Percentiles rank a stretch among this genome's conserved stretches.
These are phyloP conservation scores for Cochlearius cochlearius DNA, from an alignment of 2,113 vertebrate species.

Conservation along the genomic window DNA sequence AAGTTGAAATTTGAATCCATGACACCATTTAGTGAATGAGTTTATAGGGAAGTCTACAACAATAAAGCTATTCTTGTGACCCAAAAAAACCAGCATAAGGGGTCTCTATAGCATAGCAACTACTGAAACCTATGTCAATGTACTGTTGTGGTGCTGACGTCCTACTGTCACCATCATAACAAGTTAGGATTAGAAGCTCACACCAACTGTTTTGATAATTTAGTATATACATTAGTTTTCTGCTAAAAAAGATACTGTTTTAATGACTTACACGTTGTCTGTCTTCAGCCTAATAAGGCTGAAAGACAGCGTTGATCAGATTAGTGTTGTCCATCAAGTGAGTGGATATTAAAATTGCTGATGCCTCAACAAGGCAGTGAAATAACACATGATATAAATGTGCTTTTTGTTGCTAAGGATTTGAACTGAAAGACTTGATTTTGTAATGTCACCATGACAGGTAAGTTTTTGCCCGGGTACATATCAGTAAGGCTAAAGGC, in stretches of 20 bases:
- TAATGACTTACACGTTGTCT: background rate
- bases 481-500: background rate
- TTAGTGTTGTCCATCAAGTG: background rate
- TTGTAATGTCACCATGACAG: background rate
- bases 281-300: background rate
- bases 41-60: background rate
- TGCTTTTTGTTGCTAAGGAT: background rate
- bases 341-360: background rate
- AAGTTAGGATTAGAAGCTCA: background rate
- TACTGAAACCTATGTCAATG: fast-evolving
- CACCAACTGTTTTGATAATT: background rate
- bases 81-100: fast-evolving
- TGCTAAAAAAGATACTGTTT: background rate
- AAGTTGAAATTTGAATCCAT: background rate
- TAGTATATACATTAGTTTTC: fast-evolving
- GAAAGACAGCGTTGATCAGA: background rate
- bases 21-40: background rate
- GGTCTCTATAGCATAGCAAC: background rate
- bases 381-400: background rate
- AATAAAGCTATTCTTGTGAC: background rate
- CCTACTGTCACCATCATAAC: background rate
- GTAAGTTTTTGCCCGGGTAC: background rate
- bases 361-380: fast-evolving
- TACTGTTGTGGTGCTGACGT: background rate
- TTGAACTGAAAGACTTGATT: background rate